Evolutionary conservation across 2,888 invertebrate genomes (phyloP).

Genomic region (Papilio demoleus): DNA sequence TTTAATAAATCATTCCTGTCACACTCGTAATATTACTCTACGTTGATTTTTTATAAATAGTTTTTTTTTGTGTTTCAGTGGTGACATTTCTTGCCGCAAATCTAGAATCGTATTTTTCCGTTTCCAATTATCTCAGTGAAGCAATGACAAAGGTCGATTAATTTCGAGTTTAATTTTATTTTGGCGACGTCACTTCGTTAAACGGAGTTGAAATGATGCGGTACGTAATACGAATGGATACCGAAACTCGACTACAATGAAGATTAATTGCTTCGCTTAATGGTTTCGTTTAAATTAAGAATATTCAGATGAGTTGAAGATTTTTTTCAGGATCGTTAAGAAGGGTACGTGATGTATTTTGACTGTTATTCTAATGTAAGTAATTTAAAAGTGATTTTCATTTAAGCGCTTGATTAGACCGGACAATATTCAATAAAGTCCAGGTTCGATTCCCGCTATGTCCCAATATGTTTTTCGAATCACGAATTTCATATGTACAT

Average conservation of each 20-base stretch:
- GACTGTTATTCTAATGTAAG: background rate
- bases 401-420: too few species aligned
- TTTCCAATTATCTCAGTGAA: background rate
- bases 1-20: too few species aligned
- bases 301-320: conserved; percentile 10
- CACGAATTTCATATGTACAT: too few species aligned
- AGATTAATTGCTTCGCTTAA: conserved; percentile 33
- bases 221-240: conserved; percentile 23
- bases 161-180: conserved; percentile 17
- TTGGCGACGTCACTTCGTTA: conserved; percentile 21
- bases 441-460: too few species aligned
- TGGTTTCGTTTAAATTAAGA: conserved; percentile 16
- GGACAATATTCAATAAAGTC: too few species aligned
- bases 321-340: conserved; percentile 6
- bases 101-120: background rate
- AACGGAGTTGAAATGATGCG: conserved; percentile 13
- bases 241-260: conserved; percentile 14
- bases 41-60: too few species aligned
- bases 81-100: too few species aligned
- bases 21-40: too few species aligned
- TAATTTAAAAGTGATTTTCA: background rate
- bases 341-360: too few species aligned
- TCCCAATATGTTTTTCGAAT: too few species aligned
- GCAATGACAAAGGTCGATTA: conserved; percentile 9
- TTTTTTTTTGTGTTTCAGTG: too few species aligned